These are phyloP conservation scores for Chaunax sp. DNA, from an alignment of 2,797 vertebrate genomes.

Conservation along the genomic window DNA sequence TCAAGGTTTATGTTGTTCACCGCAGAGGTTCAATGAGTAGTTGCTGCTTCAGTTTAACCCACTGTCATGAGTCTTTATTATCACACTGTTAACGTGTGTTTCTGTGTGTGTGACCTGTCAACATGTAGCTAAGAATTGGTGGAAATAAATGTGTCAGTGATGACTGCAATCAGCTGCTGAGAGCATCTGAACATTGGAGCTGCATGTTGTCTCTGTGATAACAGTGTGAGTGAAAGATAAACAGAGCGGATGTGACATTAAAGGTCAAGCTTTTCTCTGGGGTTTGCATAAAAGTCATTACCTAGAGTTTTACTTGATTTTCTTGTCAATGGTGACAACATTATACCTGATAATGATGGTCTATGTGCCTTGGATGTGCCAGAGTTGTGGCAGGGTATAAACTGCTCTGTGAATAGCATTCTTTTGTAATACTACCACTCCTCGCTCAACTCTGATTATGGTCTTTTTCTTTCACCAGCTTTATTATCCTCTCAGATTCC, in stretches of 20 bases:
- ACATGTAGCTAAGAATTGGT: neutral
- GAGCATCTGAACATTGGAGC: conserved; percentile 10
- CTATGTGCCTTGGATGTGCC: neutral
- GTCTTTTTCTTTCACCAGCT: conserved; percentile 12
- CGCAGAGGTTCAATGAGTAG: neutral
- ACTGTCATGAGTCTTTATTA: neutral
- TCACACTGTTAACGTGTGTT: conserved; percentile 1
- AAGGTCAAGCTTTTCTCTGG: conserved; percentile 13
- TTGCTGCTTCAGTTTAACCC: conserved; percentile 2
- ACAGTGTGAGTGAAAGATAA: conserved; percentile 29
- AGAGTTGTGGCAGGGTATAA: conserved; percentile 12
- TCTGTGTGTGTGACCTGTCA: neutral
- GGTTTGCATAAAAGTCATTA: conserved; percentile 7
- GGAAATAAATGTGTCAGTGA: conserved; percentile 22
- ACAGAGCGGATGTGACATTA: conserved; percentile 14
- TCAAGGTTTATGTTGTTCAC: neutral
- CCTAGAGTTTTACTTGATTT: conserved; percentile 4
- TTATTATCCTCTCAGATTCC: conserved; percentile 14
- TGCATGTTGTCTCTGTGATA: conserved; percentile 5
- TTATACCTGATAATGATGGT: neutral
- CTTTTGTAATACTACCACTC: conserved; percentile 31
- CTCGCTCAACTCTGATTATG: conserved; percentile 17
- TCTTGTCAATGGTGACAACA: conserved; percentile 1
- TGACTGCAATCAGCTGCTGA: conserved; percentile 2
- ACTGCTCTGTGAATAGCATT: conserved; percentile 10